A percentile compares a stretch with the other conserved stretches of the same genome.
Conservation (phyloP, 2,888 invertebrate species). For the Hirudinaria manillensis region DNA sequence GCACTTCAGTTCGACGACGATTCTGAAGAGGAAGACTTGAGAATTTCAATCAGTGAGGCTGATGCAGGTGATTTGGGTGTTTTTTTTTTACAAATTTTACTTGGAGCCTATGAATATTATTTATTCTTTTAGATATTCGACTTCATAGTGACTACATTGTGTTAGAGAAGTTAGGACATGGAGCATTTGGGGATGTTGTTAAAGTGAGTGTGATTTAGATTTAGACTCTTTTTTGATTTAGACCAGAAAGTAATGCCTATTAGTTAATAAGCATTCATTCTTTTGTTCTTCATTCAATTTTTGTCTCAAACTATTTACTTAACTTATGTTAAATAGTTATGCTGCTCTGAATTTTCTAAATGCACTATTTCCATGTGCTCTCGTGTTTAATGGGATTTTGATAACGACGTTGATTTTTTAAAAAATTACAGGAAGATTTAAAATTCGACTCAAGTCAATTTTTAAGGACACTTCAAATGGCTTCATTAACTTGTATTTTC, state of each 20-base stretch:
- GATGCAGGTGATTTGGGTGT: conserved; percentile 8
- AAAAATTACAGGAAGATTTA: too few species aligned
- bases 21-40: conserved; percentile 6
- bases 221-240: not conserved
- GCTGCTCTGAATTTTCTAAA: too few species aligned
- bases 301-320: too few species aligned
- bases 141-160: conserved; percentile 61
- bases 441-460: not conserved
- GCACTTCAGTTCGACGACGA: too few species aligned
- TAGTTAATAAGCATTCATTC: too few species aligned
- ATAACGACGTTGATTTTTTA: too few species aligned
- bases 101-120: not conserved
- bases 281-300: too few species aligned
- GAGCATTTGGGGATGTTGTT: conserved; percentile 90
- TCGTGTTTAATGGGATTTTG: too few species aligned
- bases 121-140: conserved; percentile 57
- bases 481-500: not conserved
- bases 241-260: too few species aligned
- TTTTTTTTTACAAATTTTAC: not conserved
- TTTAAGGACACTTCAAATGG: not conserved
- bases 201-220: conserved; percentile 62
- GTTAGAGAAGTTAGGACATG: conserved; percentile 77
- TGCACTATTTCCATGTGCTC: too few species aligned
- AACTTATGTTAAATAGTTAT: too few species aligned
- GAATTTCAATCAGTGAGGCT: conserved; percentile 2